A percentile compares a stretch with the other conserved stretches of the same genome.
Conservation (phyloP, 2,113 vertebrate genomes). For the Sapayoa aenigma region DNA sequence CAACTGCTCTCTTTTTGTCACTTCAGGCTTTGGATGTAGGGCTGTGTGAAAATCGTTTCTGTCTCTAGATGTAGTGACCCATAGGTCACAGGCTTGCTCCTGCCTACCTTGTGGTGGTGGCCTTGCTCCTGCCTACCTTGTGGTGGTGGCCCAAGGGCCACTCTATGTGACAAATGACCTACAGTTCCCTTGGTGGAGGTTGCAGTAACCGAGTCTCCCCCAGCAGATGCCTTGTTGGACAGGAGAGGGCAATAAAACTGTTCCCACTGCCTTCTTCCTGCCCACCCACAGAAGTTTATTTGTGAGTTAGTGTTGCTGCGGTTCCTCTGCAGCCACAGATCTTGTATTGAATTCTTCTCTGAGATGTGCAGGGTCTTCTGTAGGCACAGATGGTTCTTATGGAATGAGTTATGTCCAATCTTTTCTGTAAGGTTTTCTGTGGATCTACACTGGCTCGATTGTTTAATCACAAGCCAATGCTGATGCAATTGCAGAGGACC, state of each 20-base stretch:
- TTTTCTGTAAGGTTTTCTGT: neutral
- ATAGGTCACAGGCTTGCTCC: neutral
- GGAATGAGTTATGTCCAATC: neutral
- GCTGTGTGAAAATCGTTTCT: neutral
- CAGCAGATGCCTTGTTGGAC: neutral
- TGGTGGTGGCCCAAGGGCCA: neutral
- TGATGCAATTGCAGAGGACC: neutral
- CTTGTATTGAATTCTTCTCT: neutral
- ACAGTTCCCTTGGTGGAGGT: neutral
- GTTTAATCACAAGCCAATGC: neutral
- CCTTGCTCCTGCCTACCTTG: neutral
- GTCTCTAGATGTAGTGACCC: neutral
- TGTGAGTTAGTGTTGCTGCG: neutral
- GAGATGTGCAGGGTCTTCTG: neutral
- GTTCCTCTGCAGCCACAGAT: neutral
- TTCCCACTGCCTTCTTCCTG: neutral
- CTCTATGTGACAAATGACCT: neutral
- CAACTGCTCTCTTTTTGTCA: neutral
- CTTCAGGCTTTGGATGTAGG: neutral
- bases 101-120: fast-evolving
- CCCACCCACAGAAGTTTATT: neutral
- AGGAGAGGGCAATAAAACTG: slow-evolving; percentile 13
- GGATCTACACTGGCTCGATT: fast-evolving
- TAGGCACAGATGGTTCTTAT: neutral
- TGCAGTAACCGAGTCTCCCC: neutral